Evolutionary conservation across 2,888 invertebrate genomes (phyloP).

Genomic region (Oxycera nigricornis): DNA sequence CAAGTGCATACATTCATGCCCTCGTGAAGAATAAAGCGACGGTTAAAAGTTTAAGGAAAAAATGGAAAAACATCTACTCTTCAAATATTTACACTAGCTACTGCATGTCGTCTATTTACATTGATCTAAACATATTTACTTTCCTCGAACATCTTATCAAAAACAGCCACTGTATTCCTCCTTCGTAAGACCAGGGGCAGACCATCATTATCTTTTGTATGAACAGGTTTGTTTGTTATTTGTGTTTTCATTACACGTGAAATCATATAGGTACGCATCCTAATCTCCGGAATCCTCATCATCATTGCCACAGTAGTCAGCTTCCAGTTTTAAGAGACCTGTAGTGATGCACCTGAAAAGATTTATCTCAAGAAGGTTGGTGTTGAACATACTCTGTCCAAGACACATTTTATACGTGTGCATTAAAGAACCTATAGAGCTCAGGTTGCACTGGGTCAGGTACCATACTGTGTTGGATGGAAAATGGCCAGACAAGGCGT

Average conservation of each 20-base stretch:
- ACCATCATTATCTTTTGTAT: constrained; percentile 3
- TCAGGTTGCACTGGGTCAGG: neutral
- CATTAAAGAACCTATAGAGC: neutral
- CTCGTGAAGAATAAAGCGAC: neutral
- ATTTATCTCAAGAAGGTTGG: neutral
- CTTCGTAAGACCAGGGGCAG: neutral
- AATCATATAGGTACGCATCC: neutral
- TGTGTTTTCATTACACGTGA: neutral
- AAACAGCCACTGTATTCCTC: constrained; percentile 8
- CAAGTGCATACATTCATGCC: neutral
- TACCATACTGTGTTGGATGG: neutral
- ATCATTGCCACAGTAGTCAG: neutral
- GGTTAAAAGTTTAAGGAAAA: no score
- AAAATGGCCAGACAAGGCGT: neutral
- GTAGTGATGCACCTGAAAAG: neutral
- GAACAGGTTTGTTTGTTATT: constrained; percentile 21
- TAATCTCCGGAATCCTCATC: neutral
- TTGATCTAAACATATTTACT: neutral
- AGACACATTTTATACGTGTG: neutral
- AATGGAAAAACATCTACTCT: neutral
- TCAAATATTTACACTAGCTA: neutral
- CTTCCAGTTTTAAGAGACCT: neutral
- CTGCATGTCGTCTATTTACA: neutral
- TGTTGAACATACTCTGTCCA: neutral
- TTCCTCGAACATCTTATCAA: neutral